Percentiles rank a stretch among this genome's conserved stretches.
Evolutionary conservation across 1,140 invertebrate species (phyloP).

Genomic region (Agrilus planipennis): DNA sequence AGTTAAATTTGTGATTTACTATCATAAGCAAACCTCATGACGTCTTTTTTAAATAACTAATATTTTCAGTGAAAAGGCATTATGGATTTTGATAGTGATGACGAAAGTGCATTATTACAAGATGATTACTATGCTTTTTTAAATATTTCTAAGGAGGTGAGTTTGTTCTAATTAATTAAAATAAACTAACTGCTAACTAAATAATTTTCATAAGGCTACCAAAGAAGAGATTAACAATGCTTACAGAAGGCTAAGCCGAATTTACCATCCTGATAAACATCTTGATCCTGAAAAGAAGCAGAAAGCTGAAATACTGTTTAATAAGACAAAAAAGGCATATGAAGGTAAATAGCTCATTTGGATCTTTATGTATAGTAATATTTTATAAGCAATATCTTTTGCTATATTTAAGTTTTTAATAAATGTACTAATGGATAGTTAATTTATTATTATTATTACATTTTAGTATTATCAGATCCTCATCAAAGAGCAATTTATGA

Average conservation of each 20-base stretch:
- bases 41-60: too few species aligned
- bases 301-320: slow-evolving; percentile 83
- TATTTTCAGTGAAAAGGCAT: too few species aligned
- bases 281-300: slow-evolving; percentile 62
- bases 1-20: too few species aligned
- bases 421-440: too few species aligned
- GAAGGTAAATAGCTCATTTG: slow-evolving; percentile 52
- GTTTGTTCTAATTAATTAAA: too few species aligned
- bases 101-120: slow-evolving; percentile 39
- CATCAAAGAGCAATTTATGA: slow-evolving; percentile 74
- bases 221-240: slow-evolving; percentile 83
- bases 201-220: slow-evolving; percentile 51
- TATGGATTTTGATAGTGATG: slow-evolving; percentile 32
- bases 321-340: slow-evolving; percentile 84
- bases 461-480: slow-evolving; percentile 60
- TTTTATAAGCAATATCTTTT: too few species aligned
- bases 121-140: slow-evolving; percentile 88
- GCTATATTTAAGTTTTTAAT: neutral
- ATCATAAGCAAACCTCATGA: too few species aligned
- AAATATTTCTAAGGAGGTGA: slow-evolving; percentile 75
- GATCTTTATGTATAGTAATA: slow-evolving; percentile 1
- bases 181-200: slow-evolving; percentile 2
- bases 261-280: slow-evolving; percentile 96
- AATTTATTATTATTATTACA: slow-evolving; percentile 1
- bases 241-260: slow-evolving; percentile 75